A percentile compares a stretch with the other conserved stretches of the same genome.
These are phyloP conservation scores for Morone chrysops DNA, from an alignment of 2,113 vertebrate species.

Conservation along the genomic window DNA sequence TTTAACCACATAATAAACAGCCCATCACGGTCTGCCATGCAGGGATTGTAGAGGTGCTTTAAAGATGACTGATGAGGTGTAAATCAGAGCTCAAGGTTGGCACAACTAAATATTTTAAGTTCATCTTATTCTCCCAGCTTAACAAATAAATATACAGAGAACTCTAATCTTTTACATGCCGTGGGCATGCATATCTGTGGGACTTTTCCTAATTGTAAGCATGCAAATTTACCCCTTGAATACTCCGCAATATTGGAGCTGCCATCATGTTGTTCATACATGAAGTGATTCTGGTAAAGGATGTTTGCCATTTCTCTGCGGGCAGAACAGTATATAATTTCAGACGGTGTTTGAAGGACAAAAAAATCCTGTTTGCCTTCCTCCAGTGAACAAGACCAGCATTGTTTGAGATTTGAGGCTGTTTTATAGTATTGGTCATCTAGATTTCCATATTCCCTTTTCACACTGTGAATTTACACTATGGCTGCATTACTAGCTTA, in stretches of 20 bases:
- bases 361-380: constrained; percentile 30
- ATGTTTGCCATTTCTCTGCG: constrained; percentile 10
- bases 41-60: not conserved
- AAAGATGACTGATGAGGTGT: constrained; percentile 12
- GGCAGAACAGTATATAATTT: constrained; percentile 14
- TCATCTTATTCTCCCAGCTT: not conserved
- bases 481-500: not conserved
- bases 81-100: constrained; percentile 13
- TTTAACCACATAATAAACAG: constrained; percentile 22
- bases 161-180: constrained; percentile 32
- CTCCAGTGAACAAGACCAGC: constrained; percentile 11
- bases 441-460: constrained; percentile 4
- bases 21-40: constrained; percentile 8
- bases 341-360: not conserved
- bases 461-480: not conserved
- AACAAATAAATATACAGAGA: constrained; percentile 4
- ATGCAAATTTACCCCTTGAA: constrained; percentile 40
- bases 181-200: not conserved
- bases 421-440: not conserved
- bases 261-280: constrained; percentile 42
- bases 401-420: constrained; percentile 11
- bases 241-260: constrained; percentile 45
- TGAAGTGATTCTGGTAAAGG: constrained; percentile 40
- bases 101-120: not conserved
- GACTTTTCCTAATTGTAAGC: constrained; percentile 46